Conservation (phyloP, 2,797 vertebrate species). For the Microcaecilia unicolor region DNA sequence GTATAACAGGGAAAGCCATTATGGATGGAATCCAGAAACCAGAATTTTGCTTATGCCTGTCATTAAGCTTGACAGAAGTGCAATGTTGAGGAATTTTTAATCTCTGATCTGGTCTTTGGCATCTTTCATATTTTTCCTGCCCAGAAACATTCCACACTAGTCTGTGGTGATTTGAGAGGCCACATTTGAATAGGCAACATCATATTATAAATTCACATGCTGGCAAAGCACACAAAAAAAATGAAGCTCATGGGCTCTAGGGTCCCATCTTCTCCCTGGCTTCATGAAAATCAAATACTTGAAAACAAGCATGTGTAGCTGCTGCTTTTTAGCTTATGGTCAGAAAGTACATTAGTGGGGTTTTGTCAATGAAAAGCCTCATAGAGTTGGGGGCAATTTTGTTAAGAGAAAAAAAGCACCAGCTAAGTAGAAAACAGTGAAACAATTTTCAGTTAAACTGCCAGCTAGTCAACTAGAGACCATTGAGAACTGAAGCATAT, state of each 20-base stretch:
- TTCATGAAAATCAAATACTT: constrained; percentile 9
- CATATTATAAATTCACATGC: constrained; percentile 8
- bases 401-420: too few relatives aligned
- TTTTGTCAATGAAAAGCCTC: too few relatives aligned
- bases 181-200: constrained; percentile 23
- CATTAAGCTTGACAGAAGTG: constrained; percentile 6
- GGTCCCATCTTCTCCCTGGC: constrained; percentile 1
- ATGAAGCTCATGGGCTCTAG: too few relatives aligned
- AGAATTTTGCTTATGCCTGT: neutral
- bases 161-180: constrained; percentile 4
- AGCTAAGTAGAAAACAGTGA: too few relatives aligned
- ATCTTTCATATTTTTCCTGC: constrained; percentile 3
- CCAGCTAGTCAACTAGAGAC: too few relatives aligned
- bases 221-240: too few relatives aligned
- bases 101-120: constrained; percentile 7
- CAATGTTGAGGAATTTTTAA: neutral
- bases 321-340: constrained; percentile 6
- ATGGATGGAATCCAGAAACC: neutral
- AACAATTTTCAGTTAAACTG: too few relatives aligned
- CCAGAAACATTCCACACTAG: constrained; percentile 31
- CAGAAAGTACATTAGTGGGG: too few relatives aligned
- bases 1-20: neutral
- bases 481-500: too few relatives aligned
- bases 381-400: too few relatives aligned
- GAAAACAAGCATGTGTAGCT: neutral